A percentile compares a stretch with the other conserved stretches of the same genome.
Evolutionary conservation across 2,888 invertebrate species (phyloP).

Genomic region (Catotricha subobsoleta): DNA sequence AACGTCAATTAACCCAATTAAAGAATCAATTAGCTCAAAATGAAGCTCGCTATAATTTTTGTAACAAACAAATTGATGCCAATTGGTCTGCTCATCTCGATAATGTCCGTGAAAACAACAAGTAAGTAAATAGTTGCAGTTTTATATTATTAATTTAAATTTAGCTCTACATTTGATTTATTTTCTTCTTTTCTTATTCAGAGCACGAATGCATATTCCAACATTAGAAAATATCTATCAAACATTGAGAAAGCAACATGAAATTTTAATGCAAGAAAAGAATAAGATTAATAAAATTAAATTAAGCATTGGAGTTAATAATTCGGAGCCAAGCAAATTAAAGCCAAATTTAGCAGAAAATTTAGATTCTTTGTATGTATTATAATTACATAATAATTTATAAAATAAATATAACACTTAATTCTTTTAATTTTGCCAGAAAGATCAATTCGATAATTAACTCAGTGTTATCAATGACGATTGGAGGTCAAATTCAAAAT

Average conservation of each 20-base stretch:
- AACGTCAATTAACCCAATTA: constrained; percentile 45
- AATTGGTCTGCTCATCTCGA: constrained; percentile 54
- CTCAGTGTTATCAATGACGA: constrained; percentile 25
- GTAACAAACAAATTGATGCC: constrained; percentile 51
- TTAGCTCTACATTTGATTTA: background rate
- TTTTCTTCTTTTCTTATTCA: background rate
- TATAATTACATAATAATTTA: background rate
- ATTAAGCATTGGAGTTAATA: constrained; percentile 18
- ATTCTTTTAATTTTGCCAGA: background rate
- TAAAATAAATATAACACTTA: background rate
- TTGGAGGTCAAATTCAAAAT: constrained; percentile 20
- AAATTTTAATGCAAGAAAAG: constrained; percentile 42
- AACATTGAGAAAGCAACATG: constrained; percentile 54
- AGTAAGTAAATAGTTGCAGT: background rate
- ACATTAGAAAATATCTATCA: constrained; percentile 63
- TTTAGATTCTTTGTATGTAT: constrained; percentile 8
- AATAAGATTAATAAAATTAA: constrained; percentile 30
- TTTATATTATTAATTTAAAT: background rate
- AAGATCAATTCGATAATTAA: constrained; percentile 24
- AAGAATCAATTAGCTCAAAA: constrained; percentile 52
- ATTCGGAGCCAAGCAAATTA: constrained; percentile 6
- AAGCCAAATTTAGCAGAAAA: too few species aligned
- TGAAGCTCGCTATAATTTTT: constrained; percentile 54
- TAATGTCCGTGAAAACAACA: constrained; percentile 29
- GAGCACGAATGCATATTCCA: constrained; percentile 38